Percentiles rank a stretch among this genome's conserved stretches.
phyloP scores from a whole-genome alignment of 1,140 invertebrate species.

The Drosophila navojoa region DNA sequence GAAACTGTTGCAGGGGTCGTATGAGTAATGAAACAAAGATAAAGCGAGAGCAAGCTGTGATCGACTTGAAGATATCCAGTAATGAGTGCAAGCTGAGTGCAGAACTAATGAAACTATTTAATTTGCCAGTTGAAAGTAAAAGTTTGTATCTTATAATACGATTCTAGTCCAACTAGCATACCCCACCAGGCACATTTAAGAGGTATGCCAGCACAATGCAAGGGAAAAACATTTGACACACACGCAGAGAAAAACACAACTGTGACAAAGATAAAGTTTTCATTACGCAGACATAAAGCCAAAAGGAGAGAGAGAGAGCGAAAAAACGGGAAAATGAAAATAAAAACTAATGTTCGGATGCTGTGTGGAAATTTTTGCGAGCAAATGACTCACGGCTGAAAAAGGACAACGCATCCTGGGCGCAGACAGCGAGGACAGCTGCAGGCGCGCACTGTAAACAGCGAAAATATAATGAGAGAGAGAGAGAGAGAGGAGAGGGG shows the following conservation, averaged over 20 bases:
- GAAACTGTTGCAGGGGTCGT: conserved; percentile 44
- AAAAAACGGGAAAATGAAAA: conserved; percentile 6
- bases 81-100: background rate
- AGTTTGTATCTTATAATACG: no score
- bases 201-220: background rate
- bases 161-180: background rate
- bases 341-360: conserved; percentile 57
- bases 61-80: background rate
- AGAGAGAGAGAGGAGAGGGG: background rate
- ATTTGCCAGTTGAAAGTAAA: no score
- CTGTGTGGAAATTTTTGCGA: conserved; percentile 43
- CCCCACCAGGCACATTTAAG: background rate
- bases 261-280: conserved; percentile 77
- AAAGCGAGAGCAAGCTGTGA: background rate
- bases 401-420: conserved; percentile 27
- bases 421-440: background rate
- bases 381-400: conserved; percentile 38
- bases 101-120: background rate
- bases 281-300: conserved; percentile 61
- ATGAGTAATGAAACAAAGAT: conserved; percentile 70
- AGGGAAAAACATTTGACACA: conserved; percentile 19
- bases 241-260: conserved; percentile 35
- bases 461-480: no score
- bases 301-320: background rate
- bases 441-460: background rate